Evolutionary conservation across 2,113 vertebrate species (phyloP).

Genomic region (Tupaia chinensis): DNA sequence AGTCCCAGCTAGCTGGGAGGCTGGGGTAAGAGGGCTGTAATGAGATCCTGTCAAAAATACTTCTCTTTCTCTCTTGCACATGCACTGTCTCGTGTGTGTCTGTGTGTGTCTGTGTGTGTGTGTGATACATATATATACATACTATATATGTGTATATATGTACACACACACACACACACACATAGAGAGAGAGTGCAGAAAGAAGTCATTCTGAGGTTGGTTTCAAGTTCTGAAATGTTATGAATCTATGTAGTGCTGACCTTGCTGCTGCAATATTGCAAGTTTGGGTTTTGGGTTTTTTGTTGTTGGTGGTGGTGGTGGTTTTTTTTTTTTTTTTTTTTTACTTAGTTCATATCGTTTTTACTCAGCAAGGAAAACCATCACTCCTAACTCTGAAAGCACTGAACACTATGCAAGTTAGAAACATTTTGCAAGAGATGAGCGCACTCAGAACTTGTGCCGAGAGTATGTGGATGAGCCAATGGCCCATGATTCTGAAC

Average conservation of each 20-base stretch:
- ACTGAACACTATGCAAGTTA: not conserved
- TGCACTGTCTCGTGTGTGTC: too few relatives aligned
- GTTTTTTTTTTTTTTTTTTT: not conserved
- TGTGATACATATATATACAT: too few relatives aligned
- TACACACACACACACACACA: too few relatives aligned
- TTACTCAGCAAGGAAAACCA: not conserved
- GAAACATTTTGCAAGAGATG: not conserved
- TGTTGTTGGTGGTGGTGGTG: too few relatives aligned
- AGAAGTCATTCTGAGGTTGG: not conserved
- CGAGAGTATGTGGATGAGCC: not conserved
- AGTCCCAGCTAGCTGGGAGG: too few relatives aligned
- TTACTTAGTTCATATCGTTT: not conserved
- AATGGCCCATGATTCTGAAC: constrained; percentile 54
- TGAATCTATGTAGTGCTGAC: not conserved
- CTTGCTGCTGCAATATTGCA: not conserved
- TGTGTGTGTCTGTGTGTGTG: too few relatives aligned
- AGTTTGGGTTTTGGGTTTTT: not conserved
- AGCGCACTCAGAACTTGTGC: constrained; percentile 15
- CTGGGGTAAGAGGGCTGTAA: too few relatives aligned
- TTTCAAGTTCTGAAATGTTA: not conserved
- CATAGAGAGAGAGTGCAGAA: not conserved
- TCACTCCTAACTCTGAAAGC: not conserved
- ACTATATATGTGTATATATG: too few relatives aligned
- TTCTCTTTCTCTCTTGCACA: too few relatives aligned
- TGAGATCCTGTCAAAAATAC: too few relatives aligned